phyloP scores from a whole-genome alignment of 2,797 vertebrate species.

The Siniperca undulata region DNA sequence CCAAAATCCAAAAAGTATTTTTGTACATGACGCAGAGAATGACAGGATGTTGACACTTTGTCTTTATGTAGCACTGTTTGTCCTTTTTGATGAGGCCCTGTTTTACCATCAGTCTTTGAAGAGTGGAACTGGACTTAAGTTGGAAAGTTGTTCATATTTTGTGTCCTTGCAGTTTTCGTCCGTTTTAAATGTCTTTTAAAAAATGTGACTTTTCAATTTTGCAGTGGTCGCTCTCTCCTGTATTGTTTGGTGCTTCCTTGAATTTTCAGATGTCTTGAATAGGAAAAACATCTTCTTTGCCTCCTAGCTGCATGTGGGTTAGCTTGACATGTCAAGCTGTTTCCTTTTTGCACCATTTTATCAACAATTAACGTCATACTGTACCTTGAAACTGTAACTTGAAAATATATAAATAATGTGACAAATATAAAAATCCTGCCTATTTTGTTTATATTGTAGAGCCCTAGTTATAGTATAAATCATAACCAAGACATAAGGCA shows the following conservation, averaged over 20 bases:
- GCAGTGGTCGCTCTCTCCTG: neutral
- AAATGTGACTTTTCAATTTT: neutral
- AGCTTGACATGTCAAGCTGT: constrained; percentile 21
- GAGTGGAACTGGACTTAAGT: neutral
- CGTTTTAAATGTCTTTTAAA: neutral
- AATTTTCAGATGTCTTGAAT: neutral
- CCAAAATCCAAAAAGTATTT: neutral
- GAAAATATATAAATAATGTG: neutral
- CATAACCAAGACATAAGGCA: neutral
- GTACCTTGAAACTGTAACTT: neutral
- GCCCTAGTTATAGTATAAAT: neutral
- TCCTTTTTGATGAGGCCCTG: neutral
- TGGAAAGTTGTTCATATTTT: neutral
- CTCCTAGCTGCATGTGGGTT: neutral
- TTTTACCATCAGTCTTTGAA: neutral
- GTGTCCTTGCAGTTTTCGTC: neutral
- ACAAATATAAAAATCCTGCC: neutral
- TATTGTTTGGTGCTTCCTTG: neutral
- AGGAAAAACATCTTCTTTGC: neutral
- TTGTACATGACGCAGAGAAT: neutral
- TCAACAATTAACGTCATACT: neutral
- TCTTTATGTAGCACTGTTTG: neutral
- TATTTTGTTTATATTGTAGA: neutral
- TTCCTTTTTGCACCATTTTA: neutral
- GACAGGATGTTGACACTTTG: neutral